These are phyloP conservation scores for Rhorus exstirpatorius DNA, from an alignment of 2,888 invertebrate genomes.

Conservation along the genomic window DNA sequence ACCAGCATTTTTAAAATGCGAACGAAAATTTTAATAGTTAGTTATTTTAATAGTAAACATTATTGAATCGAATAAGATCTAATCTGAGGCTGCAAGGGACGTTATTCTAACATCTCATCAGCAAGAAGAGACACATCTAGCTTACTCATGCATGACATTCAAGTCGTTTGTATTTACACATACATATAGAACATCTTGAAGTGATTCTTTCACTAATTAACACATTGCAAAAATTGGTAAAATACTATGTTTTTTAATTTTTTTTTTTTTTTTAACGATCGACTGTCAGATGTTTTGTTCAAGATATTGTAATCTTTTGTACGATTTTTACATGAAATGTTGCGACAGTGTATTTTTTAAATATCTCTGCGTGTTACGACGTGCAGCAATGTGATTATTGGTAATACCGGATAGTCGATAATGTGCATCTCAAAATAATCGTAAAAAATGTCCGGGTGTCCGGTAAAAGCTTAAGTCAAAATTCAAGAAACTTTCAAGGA, in stretches of 20 bases:
- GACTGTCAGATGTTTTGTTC: neutral
- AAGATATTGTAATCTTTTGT: neutral
- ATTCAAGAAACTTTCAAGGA: no score
- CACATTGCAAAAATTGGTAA: conserved; percentile 1
- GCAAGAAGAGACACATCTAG: conserved; percentile 56
- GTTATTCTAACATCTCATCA: conserved; percentile 32
- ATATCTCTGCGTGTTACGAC: no score
- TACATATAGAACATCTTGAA: neutral
- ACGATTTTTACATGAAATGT: no score
- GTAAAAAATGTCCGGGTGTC: no score
- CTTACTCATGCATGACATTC: conserved; percentile 62
- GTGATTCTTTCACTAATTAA: conserved; percentile 3
- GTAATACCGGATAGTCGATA: no score
- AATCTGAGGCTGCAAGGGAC: conserved; percentile 29
- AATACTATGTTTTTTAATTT: conserved; percentile 11
- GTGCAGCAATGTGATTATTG: no score
- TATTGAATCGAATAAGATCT: conserved; percentile 5
- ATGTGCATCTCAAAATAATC: no score
- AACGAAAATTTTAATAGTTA: neutral
- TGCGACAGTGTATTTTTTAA: no score
- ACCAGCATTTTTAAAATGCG: conserved; percentile 38
- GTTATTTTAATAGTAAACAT: neutral
- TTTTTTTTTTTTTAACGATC: neutral
- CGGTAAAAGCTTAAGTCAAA: no score
- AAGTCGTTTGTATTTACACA: conserved; percentile 17